Conservation (phyloP, 2,113 vertebrate genomes). For the Pygoscelis antarcticus region DNA sequence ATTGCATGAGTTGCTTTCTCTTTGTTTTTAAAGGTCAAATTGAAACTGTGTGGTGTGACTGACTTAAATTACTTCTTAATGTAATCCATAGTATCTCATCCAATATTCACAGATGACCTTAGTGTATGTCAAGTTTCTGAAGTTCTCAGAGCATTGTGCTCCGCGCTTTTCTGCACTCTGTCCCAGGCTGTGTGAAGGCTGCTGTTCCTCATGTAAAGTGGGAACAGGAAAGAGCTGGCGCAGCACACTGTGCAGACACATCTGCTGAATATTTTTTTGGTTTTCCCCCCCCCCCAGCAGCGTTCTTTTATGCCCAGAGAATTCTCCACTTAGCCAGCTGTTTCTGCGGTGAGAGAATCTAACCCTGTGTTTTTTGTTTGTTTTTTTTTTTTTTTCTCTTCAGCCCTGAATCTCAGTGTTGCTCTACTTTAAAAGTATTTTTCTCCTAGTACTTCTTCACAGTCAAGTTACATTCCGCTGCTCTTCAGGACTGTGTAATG, state of each 20-base stretch:
- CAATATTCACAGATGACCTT: background rate
- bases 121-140: background rate
- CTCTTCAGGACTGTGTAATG: background rate
- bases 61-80: background rate
- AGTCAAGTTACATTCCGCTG: background rate
- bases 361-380: background rate
- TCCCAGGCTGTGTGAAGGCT: background rate
- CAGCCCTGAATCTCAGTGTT: background rate
- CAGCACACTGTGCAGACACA: background rate
- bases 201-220: background rate
- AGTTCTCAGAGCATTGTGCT: background rate
- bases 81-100: background rate
- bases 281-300: background rate
- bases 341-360: background rate
- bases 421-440: background rate
- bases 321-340: background rate
- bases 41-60: background rate
- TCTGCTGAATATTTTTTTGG: background rate
- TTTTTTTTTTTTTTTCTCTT: background rate
- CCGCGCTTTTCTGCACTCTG: background rate
- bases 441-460: background rate
- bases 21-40: background rate
- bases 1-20: background rate
- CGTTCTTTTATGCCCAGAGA: background rate
- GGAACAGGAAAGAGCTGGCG: background rate